Base-by-base conservation (phyloP, 1,140 invertebrate species). In the Drosophila arizonae region DNA sequence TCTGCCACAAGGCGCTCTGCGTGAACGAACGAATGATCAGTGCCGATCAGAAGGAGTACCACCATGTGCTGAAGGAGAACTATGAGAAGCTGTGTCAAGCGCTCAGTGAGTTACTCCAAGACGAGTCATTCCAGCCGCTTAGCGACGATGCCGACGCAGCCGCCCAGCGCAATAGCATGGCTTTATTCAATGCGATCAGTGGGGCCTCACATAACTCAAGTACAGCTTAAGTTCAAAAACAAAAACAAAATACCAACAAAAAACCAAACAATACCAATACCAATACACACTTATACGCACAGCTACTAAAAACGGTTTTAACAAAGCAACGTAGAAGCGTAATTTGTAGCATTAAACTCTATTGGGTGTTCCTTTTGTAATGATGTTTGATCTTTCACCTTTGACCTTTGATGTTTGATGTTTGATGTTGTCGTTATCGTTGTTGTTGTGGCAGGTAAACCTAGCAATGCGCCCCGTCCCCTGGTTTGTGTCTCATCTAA, bases 21-120 rank as follows among this genome's bases (percentile, higher is more conserved):
- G 93, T 98, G 55, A 98, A 98, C 92, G 95, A 95, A 17, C 95
- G 95, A 77, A 93, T 98, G 52, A 97, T 98, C 75, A 94, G 94
- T 41, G 94, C 94, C 5, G 97, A 98, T 92, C 97, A 98, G 90
- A 94, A 95, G 26, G 96, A 98, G 79, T 98, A 98, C 87, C 97
- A 98, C 88, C 95, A 97, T 84, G 96, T 95, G 0, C 92, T 98
- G 6, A 95, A 95, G 78, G 93, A 95, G 36, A 98, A 97, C 90
- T 98, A 97, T 92, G 95, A 96, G 77, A 97, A 98, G 78, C 93
- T 98, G 21, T 96, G 96, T 66, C 94, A 95, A 61, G 95, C 95
- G 45, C 93, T 98, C n/a, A 95, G 95, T 39, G 92, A 93, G 33
- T 91, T 96, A 60, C 93, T 96, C 33, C 95, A 95, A 2, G 82